These are phyloP conservation scores for Capromys pilorides DNA, from an alignment of 2,797 vertebrate genomes.

Conservation along the genomic window DNA sequence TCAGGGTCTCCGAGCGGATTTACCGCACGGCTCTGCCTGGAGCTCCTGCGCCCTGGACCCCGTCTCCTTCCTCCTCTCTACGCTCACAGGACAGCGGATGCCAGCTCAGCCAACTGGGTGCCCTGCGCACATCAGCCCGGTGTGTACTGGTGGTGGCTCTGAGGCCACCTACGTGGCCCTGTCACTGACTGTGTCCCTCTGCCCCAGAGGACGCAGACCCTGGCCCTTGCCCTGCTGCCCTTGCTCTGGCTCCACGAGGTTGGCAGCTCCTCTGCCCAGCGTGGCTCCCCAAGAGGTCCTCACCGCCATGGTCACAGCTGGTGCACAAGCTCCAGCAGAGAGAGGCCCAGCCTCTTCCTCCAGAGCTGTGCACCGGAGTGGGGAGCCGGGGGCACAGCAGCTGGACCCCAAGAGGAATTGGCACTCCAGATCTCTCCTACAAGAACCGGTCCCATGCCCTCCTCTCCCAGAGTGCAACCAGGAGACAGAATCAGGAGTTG, in stretches of 20 bases:
- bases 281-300: not conserved
- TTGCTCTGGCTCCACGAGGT: not conserved
- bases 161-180: no score
- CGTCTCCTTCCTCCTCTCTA: no score
- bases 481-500: not conserved
- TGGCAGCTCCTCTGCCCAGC: not conserved
- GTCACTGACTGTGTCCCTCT: not conserved
- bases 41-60: no score
- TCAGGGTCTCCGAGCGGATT: no score
- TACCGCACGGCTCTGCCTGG: no score
- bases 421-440: not conserved
- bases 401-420: fast-evolving
- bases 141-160: not conserved
- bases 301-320: not conserved
- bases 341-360: not conserved
- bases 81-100: no score
- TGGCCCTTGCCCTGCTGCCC: not conserved
- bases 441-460: not conserved
- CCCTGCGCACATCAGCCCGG: no score
- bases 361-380: not conserved
- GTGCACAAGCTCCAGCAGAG: not conserved
- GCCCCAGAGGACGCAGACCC: not conserved
- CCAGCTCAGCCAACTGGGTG: no score
- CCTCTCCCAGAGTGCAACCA: fast-evolving
- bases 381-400: no score